Base-by-base conservation (phyloP, 2,113 vertebrate species). In the Peromyscus californicus region DNA sequence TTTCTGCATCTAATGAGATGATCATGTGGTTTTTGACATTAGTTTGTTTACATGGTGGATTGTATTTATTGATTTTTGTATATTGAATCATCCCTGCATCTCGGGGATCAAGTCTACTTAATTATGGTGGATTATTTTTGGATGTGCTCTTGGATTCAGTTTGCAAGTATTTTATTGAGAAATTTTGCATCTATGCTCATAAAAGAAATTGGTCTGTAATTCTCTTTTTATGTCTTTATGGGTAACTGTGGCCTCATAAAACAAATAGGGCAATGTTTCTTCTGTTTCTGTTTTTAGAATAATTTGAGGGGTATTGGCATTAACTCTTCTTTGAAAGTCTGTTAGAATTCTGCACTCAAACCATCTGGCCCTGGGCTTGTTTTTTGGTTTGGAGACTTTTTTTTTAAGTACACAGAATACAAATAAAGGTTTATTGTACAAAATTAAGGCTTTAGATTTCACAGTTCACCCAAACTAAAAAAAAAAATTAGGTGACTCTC, bases 351-450 rank as follows among this genome's bases (percentile, higher is more conserved):
- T 54, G 31, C 17, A 80, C 78, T 33, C 16, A 54, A 80, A 54
- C 48, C 48, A 79, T 10, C 15, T 33, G 48, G 29, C 31, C 16
- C 16, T 80, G 78, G 16, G 48, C 45, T 67, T 67, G 17, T 19
- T 54, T 54, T 80, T 36, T 80, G 78, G 31, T 36, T 36, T 54
- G 8, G 48, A 79, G 48, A 80, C 48, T 79, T 79, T 48, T 48
- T n/a, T n/a, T n/a, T n/a, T n/a, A n/a, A n/a, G n/a, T 70, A 79
- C 6, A 72, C 0, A 88, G n/a, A 93, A 97, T 93, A 97, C 89
- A 95, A 96, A 94, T 61, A 92, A 80, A 93, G 76, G 29, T 98
- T 98, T 97, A 98, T 97, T 98, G 86, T 97, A 97, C 82, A 98
- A 98, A 98, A 98, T 89, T 96, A 97, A 98, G 97, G 90, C 78